Percentiles rank a stretch among this genome's conserved stretches.
Conservation (phyloP, 2,113 vertebrate species). For the Heterochromis multidens region DNA sequence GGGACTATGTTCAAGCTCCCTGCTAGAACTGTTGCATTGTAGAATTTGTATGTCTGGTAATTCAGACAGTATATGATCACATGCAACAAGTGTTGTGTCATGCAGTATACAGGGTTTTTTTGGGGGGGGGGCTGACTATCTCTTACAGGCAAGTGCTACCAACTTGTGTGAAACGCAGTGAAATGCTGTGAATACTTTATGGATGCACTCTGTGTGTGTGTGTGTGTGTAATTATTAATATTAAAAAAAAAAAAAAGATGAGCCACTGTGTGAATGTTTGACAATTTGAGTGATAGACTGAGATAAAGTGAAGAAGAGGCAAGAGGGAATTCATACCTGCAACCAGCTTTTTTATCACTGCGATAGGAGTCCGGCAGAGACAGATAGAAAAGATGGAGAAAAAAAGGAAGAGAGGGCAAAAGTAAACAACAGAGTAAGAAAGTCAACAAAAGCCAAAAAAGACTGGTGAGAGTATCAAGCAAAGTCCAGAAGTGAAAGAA, state of each 20-base stretch:
- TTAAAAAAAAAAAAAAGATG: neutral
- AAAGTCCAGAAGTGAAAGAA: neutral
- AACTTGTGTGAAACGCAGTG: too few relatives aligned
- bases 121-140: conserved; percentile 17
- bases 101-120: conserved; percentile 2
- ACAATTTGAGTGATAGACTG: neutral
- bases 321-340: conserved; percentile 67
- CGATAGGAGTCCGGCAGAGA: conserved; percentile 61
- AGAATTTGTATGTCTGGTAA: neutral
- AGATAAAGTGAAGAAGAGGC: conserved; percentile 19
- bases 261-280: neutral
- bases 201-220: too few relatives aligned
- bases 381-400: conserved; percentile 38
- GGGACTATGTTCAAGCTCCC: neutral
- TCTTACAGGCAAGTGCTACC: conserved; percentile 92
- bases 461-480: conserved; percentile 2
- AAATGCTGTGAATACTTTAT: too few relatives aligned
- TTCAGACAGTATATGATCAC: conserved; percentile 27
- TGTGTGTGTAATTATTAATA: neutral
- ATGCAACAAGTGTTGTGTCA: neutral
- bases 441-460: conserved; percentile 45
- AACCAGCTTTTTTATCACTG: conserved; percentile 78
- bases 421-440: conserved; percentile 49
- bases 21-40: neutral
- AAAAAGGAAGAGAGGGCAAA: conserved; percentile 38